phyloP scores from a whole-genome alignment of 2,113 vertebrate species.

The Notarius quadriscutis region DNA sequence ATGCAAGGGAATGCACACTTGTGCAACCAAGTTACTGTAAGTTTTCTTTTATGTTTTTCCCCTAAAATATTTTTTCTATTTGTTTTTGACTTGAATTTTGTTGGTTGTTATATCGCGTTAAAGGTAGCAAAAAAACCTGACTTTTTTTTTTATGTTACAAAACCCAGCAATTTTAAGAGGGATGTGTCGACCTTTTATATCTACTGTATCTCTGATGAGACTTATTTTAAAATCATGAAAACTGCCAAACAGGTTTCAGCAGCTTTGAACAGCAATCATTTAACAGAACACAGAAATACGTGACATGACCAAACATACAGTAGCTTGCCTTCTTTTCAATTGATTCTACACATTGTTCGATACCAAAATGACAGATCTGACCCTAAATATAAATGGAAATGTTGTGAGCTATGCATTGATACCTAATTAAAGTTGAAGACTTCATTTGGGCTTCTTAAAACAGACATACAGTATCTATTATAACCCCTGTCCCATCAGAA shows the following conservation, averaged over 20 bases:
- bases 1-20: neutral
- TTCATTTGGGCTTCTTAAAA: neutral
- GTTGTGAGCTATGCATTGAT: neutral
- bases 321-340: neutral
- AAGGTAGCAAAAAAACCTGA: neutral
- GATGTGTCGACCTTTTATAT: neutral
- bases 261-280: neutral
- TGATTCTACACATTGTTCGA: no score
- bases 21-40: neutral
- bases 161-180: neutral
- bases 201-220: neutral
- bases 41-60: neutral
- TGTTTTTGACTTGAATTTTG: no score
- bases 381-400: neutral
- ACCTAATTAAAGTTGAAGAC: neutral
- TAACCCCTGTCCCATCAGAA: neutral
- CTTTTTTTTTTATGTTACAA: neutral
- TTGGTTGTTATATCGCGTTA: neutral
- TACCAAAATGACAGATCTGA: neutral
- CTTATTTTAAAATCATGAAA: neutral
- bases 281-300: neutral
- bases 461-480: neutral
- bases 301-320: neutral
- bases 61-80: no score
- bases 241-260: neutral